Evolutionary conservation across 2,888 invertebrate species (phyloP).

Genomic region (Odontocolon sp.): DNA sequence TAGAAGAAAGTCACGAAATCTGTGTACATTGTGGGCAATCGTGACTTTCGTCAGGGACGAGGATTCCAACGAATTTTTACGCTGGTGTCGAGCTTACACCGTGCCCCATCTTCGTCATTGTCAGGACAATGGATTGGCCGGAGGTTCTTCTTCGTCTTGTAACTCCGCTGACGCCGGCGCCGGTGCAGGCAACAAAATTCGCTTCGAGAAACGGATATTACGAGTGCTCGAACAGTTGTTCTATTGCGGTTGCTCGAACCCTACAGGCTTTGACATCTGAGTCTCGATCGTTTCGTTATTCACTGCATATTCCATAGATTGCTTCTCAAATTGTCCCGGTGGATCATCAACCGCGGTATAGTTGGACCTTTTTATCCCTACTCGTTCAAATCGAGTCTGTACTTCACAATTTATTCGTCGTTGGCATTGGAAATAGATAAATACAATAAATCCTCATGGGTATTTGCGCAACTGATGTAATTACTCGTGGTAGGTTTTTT

Average conservation of each 20-base stretch:
- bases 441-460: no score
- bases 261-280: conserved; percentile 48
- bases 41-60: conserved; percentile 75
- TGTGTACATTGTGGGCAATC: conserved; percentile 75
- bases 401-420: no score
- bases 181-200: conserved; percentile 19
- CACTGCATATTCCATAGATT: not conserved
- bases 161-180: not conserved
- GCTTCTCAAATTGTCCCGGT: not conserved
- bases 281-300: not conserved
- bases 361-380: not conserved
- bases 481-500: no score
- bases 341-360: not conserved
- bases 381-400: not conserved
- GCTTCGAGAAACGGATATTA: conserved; percentile 54
- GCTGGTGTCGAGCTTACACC: conserved; percentile 72
- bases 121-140: conserved; percentile 30
- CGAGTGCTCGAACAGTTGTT: conserved; percentile 69
- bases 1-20: conserved; percentile 65
- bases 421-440: no score
- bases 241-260: conserved; percentile 72
- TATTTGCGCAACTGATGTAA: no score
- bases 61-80: conserved; percentile 69
- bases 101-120: conserved; percentile 68
- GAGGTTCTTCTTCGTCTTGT: not conserved